Base-by-base conservation (phyloP, 2,888 invertebrate genomes). In the Seira ritae region DNA sequence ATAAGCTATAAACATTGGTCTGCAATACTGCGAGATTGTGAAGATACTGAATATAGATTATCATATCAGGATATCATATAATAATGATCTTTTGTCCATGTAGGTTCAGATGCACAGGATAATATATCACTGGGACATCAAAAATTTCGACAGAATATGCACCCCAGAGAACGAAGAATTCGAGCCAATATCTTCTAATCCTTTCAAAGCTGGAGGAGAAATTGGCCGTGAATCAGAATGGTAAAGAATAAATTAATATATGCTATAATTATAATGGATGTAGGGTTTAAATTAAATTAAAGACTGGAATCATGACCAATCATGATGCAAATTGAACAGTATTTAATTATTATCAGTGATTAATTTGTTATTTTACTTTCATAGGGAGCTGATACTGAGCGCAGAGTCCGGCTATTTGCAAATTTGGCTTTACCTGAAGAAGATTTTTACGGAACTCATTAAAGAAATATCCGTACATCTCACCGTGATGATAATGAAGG, bases 51-150 rank as follows among this genome's bases (percentile, higher is more conserved):
- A n/a, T n/a, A n/a, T n/a, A n/a, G n/a, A n/a, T n/a, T n/a, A n/a
- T n/a, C n/a, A n/a, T n/a, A n/a, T n/a, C n/a, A n/a, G n/a, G n/a
- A n/a, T n/a, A n/a, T n/a, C n/a, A n/a, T n/a, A n/a, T n/a, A n/a
- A n/a, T n/a, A n/a, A n/a, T n/a, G 50, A 12, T 12, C 12, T n/a
- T 55, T 67, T 46, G 1, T 19, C 55, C 46, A 50, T 72, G 22
- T 60, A 82, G 85, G 65, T 84, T n/a, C 79, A 84, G 23, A 84
- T 84, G 75, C 84, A 84, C 31, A 62, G 84, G 67, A 80, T 86
- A 24, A 80, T 84, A 31, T 86, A 86, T 60, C 77, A 86, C 24
- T 86, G 86, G 86, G 83, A 86, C 20, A 86, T 86, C 20, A 80
- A 83, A 31, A 84, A 86, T 66, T 84, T 86, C 50, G 86, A 86